phyloP scores from a whole-genome alignment of 2,797 vertebrate genomes.

The Eurystomus glaucurus region DNA sequence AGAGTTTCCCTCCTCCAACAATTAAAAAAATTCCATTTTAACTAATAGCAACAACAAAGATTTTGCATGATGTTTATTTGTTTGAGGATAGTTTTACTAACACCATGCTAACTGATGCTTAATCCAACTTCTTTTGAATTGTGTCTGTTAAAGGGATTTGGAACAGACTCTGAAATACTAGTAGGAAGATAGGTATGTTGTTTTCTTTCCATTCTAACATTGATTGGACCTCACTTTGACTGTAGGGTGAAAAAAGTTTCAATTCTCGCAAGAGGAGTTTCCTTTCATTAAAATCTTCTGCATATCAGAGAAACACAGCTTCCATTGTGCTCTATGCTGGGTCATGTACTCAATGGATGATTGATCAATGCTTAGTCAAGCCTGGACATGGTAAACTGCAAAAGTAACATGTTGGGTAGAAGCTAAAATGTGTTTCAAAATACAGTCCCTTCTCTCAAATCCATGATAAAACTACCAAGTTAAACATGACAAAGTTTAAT shows the following conservation, averaged over 20 bases:
- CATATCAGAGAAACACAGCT: not conserved
- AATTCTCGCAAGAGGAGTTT: not conserved
- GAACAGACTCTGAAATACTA: not conserved
- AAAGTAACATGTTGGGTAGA: not conserved
- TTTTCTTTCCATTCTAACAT: not conserved
- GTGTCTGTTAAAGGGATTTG: not conserved
- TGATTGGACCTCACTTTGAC: not conserved
- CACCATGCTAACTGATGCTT: not conserved
- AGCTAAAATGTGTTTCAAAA: slow-evolving; percentile 5
- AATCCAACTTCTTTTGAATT: not conserved
- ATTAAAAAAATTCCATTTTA: not conserved
- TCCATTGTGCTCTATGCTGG: slow-evolving; percentile 25
- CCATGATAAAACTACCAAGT: not conserved
- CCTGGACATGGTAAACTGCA: not conserved
- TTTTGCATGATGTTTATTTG: rapidly evolving
- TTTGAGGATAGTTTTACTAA: not conserved
- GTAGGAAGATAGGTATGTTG: not conserved
- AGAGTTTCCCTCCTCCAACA: not conserved
- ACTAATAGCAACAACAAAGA: not conserved
- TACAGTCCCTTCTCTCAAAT: not conserved
- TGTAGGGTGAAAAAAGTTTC: not conserved
- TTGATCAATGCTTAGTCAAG: slow-evolving; percentile 14
- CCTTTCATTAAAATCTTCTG: slow-evolving; percentile 14
- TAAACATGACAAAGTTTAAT: not conserved
- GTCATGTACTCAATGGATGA: not conserved